phyloP scores from a whole-genome alignment of 1,140 invertebrate genomes.

The Hydropsyche tenuis region DNA sequence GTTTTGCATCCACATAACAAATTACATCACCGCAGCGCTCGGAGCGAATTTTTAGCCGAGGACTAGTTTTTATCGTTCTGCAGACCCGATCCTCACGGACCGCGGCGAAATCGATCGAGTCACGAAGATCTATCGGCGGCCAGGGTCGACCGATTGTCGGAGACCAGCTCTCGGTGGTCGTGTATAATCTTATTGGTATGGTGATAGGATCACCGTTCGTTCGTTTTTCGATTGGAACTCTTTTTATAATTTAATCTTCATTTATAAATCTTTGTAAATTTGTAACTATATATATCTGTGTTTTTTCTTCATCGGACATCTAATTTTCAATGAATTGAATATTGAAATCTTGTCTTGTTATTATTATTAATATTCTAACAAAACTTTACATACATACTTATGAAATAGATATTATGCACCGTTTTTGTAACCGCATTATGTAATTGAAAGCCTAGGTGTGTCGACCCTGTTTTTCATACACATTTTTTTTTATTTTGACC shows the following conservation, averaged over 20 bases:
- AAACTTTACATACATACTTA: too few relatives aligned
- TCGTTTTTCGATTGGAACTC: not conserved
- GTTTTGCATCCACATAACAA: slow-evolving; percentile 22
- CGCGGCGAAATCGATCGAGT: slow-evolving; percentile 25
- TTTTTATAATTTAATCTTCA: too few relatives aligned
- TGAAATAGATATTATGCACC: too few relatives aligned
- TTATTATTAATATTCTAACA: too few relatives aligned
- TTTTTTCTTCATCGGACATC: too few relatives aligned
- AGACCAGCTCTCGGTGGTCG: not conserved
- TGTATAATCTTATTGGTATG: not conserved
- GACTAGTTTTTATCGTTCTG: slow-evolving; percentile 20
- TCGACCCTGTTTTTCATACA: not conserved
- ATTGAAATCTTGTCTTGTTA: too few relatives aligned
- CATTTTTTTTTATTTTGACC: not conserved
- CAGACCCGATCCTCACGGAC: not conserved
- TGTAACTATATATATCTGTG: too few relatives aligned
- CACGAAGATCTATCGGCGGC: slow-evolving; percentile 17
- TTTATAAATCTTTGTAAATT: too few relatives aligned
- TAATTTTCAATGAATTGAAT: too few relatives aligned
- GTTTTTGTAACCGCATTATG: not conserved
- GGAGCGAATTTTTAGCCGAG: slow-evolving; percentile 26
- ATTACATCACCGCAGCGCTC: slow-evolving; percentile 22
- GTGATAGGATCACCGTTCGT: not conserved
- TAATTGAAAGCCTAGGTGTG: not conserved
- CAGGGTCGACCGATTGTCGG: not conserved